Conservation (phyloP, 35 echinoderm and acorn worm genomes). For the Stichopus chloronotus region DNA sequence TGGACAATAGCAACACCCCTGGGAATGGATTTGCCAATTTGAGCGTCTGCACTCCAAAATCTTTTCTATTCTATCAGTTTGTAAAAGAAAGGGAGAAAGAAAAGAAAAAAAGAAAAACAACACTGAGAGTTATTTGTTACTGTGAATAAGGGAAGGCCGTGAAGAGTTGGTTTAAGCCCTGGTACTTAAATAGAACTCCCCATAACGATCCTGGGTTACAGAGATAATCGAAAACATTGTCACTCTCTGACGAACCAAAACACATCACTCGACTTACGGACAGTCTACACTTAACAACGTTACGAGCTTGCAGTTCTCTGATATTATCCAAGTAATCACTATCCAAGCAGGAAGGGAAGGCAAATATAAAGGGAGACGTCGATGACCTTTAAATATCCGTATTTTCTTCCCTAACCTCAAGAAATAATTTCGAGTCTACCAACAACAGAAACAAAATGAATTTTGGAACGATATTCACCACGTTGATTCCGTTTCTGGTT, state of each 20-base stretch:
- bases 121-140: background rate
- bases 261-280: background rate
- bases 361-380: too few species aligned
- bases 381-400: too few species aligned
- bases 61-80: too few species aligned
- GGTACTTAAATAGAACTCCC: background rate
- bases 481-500: background rate
- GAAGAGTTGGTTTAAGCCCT: background rate
- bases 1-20: constrained; percentile 33
- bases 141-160: background rate
- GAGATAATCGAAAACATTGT: background rate
- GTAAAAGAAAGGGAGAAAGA: too few species aligned
- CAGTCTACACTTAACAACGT: too few species aligned
- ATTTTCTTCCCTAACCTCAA: too few species aligned
- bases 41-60: background rate
- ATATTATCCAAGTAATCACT: too few species aligned
- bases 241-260: background rate
- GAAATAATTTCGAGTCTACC: background rate
- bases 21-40: background rate
- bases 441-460: background rate
- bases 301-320: too few species aligned
- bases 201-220: background rate
- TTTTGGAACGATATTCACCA: background rate
- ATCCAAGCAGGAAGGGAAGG: too few species aligned
- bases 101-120: background rate